Base-by-base conservation (phyloP, 1,140 invertebrate genomes). In the Drosophila auraria region DNA sequence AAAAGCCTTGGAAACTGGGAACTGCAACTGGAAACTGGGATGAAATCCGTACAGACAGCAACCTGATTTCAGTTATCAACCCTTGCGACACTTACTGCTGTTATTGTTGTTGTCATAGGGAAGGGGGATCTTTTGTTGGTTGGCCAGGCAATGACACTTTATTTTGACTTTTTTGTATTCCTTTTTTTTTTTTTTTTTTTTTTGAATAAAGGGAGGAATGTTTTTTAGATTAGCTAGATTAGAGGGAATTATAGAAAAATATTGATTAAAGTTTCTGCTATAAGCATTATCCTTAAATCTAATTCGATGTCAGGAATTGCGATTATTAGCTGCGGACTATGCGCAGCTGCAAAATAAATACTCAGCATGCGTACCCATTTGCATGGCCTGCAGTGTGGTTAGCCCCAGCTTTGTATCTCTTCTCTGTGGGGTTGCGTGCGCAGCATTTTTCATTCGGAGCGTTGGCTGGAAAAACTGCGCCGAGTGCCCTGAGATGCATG, bases 401-500 rank as follows among this genome's bases (percentile, higher is more conserved):
- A 42, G 58, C 4, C 61, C 59, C 54, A 56, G 38, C n/a, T 30
- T 11, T 64, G 20, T 58, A 64, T 64, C 14, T 51, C 25, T 33
- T 40, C 53, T 60, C 30, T 17, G 58, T 38, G 63, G 59, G 71
- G 68, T 82, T 82, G 80, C 68, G 80, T 82, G 80, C 80, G 80
- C 80, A 82, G 71, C 61, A 59, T 53, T 79, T 25, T 63, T n/a
- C 47, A 38, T 58, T 56, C 36, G 33, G 3, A 17, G 30, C n/a
- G 8, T 15, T 42, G 20, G 25, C 12, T 56, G 17, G 20, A 58
- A 40, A 64, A 51, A 57, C 49, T 82, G 81, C 82, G 77, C 81
- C 77, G 66, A 72, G 51, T 23, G 69, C 69, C 51, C 82, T 65
- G 81, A 83, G 66, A 83, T 80, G 77, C 81, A 83, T 83, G 82